phyloP scores from a whole-genome alignment of 2,888 invertebrate species.

The Thereva unica region DNA sequence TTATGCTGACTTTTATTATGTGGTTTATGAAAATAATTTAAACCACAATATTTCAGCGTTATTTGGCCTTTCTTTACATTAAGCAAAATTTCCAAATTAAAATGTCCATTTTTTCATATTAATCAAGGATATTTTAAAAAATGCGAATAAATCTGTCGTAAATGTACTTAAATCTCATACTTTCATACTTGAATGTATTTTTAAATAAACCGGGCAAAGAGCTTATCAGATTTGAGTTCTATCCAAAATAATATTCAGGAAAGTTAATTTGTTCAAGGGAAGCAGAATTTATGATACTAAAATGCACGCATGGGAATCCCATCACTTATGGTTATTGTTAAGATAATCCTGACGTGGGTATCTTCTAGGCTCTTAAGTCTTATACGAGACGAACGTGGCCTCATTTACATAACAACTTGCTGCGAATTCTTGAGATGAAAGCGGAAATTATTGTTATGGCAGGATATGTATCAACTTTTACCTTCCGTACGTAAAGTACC shows the following conservation, averaged over 20 bases:
- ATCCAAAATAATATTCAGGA: slow-evolving; percentile 1
- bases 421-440: slow-evolving; percentile 25
- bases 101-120: no score
- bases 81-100: no score
- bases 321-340: slow-evolving; percentile 29
- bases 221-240: slow-evolving; percentile 13
- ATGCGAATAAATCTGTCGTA: no score
- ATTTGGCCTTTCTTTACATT: no score
- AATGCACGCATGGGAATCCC: slow-evolving; percentile 25
- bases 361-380: not conserved
- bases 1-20: no score
- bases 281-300: slow-evolving; percentile 13
- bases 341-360: slow-evolving; percentile 15
- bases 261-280: slow-evolving; percentile 6
- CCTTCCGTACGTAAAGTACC: not conserved
- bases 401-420: slow-evolving; percentile 32
- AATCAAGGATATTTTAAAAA: no score
- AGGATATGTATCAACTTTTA: slow-evolving; percentile 12
- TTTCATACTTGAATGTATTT: no score
- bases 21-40: no score
- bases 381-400: slow-evolving; percentile 21
- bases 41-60: no score
- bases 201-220: no score
- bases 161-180: no score
- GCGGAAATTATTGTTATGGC: slow-evolving; percentile 27